A percentile compares a stretch with the other conserved stretches of the same genome.
Evolutionary conservation across 2,888 invertebrate species (phyloP).

Genomic region (Sphinx pinastri): DNA sequence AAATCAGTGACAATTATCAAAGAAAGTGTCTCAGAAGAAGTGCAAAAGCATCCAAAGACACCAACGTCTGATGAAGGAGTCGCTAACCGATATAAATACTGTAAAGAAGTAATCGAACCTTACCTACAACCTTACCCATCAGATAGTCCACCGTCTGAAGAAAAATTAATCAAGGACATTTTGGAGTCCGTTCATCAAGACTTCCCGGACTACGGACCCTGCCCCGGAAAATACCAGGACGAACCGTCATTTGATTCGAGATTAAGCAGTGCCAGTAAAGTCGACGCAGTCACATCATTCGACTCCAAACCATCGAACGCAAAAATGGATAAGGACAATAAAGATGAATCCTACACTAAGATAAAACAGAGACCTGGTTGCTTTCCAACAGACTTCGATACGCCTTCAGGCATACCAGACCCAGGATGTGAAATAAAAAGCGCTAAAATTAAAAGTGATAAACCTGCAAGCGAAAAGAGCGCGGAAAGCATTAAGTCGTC

Average conservation of each 20-base stretch:
- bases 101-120: constrained; percentile 58
- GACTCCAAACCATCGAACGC: constrained; percentile 23
- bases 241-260: constrained; percentile 22
- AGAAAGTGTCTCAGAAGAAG: constrained; percentile 50
- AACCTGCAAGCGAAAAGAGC: background rate
- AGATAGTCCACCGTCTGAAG: constrained; percentile 44
- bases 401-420: constrained; percentile 25
- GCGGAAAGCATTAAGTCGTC: background rate
- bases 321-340: constrained; percentile 15
- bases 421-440: constrained; percentile 14
- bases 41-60: constrained; percentile 32
- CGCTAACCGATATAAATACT: constrained; percentile 48
- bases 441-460: background rate
- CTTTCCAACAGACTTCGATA: constrained; percentile 8
- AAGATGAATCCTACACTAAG: background rate
- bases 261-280: constrained; percentile 30
- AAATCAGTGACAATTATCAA: constrained; percentile 45
- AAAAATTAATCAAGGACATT: constrained; percentile 43
- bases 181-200: constrained; percentile 43
- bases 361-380: constrained; percentile 10
- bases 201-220: constrained; percentile 46
- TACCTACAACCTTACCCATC: constrained; percentile 44
- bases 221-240: constrained; percentile 31
- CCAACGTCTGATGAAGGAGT: constrained; percentile 31
- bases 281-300: constrained; percentile 34